phyloP scores from a whole-genome alignment of 2,113 vertebrate species.

The Vicugna pacos region DNA sequence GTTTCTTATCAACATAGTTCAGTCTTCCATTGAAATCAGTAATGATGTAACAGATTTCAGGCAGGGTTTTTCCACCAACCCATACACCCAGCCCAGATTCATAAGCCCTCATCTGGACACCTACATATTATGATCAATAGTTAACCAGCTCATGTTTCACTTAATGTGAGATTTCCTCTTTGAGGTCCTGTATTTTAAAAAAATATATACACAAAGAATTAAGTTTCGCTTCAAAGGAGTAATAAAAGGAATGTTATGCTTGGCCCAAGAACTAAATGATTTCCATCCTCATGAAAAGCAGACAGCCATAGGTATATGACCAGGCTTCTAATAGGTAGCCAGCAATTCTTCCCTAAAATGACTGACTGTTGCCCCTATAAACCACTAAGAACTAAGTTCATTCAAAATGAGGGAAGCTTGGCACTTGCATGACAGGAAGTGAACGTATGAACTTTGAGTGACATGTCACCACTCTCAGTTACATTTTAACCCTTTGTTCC shows the following conservation, averaged over 20 bases:
- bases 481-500: constrained; percentile 60
- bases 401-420: neutral
- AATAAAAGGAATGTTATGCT: constrained; percentile 69
- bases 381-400: neutral
- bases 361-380: neutral
- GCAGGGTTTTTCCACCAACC: constrained; percentile 17
- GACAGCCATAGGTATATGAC: neutral
- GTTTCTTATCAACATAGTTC: constrained; percentile 47
- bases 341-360: neutral
- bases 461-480: neutral
- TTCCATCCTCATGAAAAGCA: constrained; percentile 64
- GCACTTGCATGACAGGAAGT: neutral
- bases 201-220: constrained; percentile 63
- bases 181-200: constrained; percentile 64
- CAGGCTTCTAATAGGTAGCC: neutral
- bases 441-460: neutral
- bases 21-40: neutral
- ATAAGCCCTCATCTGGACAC: constrained; percentile 24
- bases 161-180: constrained; percentile 73
- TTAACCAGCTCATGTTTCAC: constrained; percentile 58
- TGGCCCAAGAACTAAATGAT: constrained; percentile 66
- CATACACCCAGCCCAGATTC: neutral
- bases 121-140: constrained; percentile 56
- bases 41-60: neutral
- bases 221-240: constrained; percentile 54